Evolutionary conservation across 2,888 invertebrate species (phyloP).

Genomic region (Thereva unica): DNA sequence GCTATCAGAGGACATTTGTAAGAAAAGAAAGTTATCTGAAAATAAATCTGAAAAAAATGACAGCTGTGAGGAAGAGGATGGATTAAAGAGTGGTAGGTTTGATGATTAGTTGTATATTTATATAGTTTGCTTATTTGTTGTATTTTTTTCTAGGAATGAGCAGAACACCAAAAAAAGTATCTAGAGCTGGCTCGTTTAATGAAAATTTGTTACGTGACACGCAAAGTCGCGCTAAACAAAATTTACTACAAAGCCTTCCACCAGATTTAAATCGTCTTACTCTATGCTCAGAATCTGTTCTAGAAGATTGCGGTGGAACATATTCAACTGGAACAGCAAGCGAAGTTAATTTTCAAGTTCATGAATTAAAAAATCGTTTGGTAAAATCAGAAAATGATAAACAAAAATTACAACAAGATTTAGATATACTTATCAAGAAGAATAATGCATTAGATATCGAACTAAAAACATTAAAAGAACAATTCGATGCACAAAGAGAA

Average conservation of each 20-base stretch:
- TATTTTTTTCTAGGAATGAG: slow-evolving; percentile 3
- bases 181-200: slow-evolving; percentile 53
- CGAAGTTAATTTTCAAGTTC: slow-evolving; percentile 62
- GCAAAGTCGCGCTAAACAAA: slow-evolving; percentile 37
- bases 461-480: slow-evolving; percentile 58
- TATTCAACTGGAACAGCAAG: slow-evolving; percentile 49
- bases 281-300: slow-evolving; percentile 40
- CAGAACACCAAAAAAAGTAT: slow-evolving; percentile 16
- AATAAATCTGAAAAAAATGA: slow-evolving; percentile 46
- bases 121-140: not conserved
- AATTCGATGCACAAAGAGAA: slow-evolving; percentile 56
- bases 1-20: slow-evolving; percentile 59
- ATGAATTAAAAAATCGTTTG: slow-evolving; percentile 61
- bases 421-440: slow-evolving; percentile 65
- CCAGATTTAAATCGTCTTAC: slow-evolving; percentile 51
- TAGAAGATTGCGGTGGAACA: slow-evolving; percentile 41
- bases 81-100: slow-evolving; percentile 44
- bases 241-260: slow-evolving; percentile 49
- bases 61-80: slow-evolving; percentile 48
- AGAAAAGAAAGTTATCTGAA: slow-evolving; percentile 42
- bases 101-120: not conserved
- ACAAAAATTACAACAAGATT: slow-evolving; percentile 62
- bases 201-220: slow-evolving; percentile 47
- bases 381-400: slow-evolving; percentile 57
- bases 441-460: slow-evolving; percentile 63